A percentile compares a stretch with the other conserved stretches of the same genome.
Conservation (phyloP, 1,140 invertebrate species). For the Hypsibius dujardini region DNA sequence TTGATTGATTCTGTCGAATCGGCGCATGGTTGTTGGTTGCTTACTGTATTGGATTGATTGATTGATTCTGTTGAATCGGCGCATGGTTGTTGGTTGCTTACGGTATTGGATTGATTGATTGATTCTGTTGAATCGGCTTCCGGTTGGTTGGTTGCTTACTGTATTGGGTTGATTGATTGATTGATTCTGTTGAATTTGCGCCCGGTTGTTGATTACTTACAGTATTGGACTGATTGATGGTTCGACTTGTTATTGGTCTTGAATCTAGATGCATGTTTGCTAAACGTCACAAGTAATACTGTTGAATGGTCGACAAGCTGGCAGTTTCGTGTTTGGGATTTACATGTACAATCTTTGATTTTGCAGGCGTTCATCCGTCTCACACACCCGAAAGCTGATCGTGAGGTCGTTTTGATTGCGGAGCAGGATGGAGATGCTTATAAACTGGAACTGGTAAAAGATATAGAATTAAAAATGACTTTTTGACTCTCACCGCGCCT, state of each 20-base stretch:
- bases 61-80: too few species aligned
- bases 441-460: neutral
- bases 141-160: too few species aligned
- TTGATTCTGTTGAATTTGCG: too few species aligned
- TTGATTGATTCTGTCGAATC: neutral
- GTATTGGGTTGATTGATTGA: too few species aligned
- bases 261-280: too few species aligned
- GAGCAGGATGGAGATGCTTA: neutral
- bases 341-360: neutral
- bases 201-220: too few species aligned
- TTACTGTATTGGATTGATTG: too few species aligned
- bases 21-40: too few species aligned
- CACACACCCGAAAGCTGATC: neutral
- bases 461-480: neutral
- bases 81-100: too few species aligned
- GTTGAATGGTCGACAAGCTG: too few species aligned
- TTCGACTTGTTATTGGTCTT: neutral
- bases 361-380: conserved; percentile 3
- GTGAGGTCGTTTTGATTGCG: conserved; percentile 1
- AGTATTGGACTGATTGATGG: neutral
- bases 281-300: too few species aligned
- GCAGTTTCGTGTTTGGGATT: too few species aligned
- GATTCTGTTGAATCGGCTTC: neutral
- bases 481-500: neutral
- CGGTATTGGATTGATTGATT: neutral